phyloP scores from a whole-genome alignment of 2,888 invertebrate species.

The Phengaris arion region DNA sequence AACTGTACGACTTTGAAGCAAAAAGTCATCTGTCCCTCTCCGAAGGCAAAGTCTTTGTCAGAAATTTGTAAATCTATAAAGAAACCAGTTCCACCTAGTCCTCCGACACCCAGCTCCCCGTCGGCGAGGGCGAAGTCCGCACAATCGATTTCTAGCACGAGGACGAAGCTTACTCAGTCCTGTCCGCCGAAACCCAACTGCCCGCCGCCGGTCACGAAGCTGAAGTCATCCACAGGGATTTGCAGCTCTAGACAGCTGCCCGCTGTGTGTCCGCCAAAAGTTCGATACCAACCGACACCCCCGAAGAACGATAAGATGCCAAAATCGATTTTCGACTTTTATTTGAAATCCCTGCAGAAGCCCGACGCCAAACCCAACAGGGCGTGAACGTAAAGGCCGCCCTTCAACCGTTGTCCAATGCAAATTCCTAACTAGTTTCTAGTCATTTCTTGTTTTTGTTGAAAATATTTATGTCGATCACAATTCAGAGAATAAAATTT shows the following conservation, averaged over 20 bases:
- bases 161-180: too few species aligned
- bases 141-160: too few species aligned
- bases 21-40: background rate
- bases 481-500: background rate
- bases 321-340: background rate
- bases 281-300: background rate
- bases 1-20: background rate
- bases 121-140: background rate
- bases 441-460: background rate
- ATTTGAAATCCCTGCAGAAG: background rate
- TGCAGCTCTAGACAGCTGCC: background rate
- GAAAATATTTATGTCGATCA: background rate
- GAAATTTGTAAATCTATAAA: constrained; percentile 7
- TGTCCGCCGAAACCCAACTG: too few species aligned
- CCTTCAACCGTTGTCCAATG: background rate
- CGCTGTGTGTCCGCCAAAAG: background rate
- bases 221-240: background rate
- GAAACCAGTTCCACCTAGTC: background rate
- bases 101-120: background rate
- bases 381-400: background rate
- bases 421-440: background rate
- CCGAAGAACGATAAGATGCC: background rate
- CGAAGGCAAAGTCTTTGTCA: background rate
- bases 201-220: background rate
- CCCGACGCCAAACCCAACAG: background rate